Evolutionary conservation across 2,113 vertebrate genomes (phyloP), one percentile per base, ranked within the genome.

Genomic region (Pluvialis apricaria): DNA sequence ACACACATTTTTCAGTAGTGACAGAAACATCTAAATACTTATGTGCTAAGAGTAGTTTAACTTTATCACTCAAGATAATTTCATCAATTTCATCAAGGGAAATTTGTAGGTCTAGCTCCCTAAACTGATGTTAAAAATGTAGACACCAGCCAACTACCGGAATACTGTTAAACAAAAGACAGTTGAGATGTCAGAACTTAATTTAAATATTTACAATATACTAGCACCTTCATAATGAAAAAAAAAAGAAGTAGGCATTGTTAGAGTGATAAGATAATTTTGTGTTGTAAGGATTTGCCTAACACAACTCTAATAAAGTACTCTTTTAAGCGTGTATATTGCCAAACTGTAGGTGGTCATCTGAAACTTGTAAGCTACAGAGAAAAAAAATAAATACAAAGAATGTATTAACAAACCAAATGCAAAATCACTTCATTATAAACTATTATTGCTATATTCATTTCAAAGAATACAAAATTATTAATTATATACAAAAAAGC

Each of bases 401-500:
- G 72, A 78, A 25, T 72, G 15, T 64, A 70, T 81, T 84, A 97
- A 80, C 51, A 91, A 96, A 88, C 52, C 70, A 85, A 93, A 92
- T 91, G 69, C 62, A 94, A 72, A 72, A 72, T 82, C 64, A 87
- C 73, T 88, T 94, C 42, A 88, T 88, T 86, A 83, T 45, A 71
- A 91, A 95, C 55, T 88, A 36, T 90, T 94, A 95, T 90, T 97
- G 86, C 89, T 86, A 86, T 82, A 93, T 77, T 85, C 1, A 76
- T 61, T 94, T 68, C 34, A 94, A 93, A 95, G 77, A 95, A 79
- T 88, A 96, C 86, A 96, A 95, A 91, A 83, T 83, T 52, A 69
- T 79, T 82, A 73, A 77, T 71, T 61, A 92, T 84, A 87, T 94
- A 89, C 68, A 95, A 86, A 92, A 86, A 70, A 89, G 45, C 68